Evolutionary conservation across 2,797 vertebrate species (phyloP).

Genomic region (Diplodus sargus): DNA sequence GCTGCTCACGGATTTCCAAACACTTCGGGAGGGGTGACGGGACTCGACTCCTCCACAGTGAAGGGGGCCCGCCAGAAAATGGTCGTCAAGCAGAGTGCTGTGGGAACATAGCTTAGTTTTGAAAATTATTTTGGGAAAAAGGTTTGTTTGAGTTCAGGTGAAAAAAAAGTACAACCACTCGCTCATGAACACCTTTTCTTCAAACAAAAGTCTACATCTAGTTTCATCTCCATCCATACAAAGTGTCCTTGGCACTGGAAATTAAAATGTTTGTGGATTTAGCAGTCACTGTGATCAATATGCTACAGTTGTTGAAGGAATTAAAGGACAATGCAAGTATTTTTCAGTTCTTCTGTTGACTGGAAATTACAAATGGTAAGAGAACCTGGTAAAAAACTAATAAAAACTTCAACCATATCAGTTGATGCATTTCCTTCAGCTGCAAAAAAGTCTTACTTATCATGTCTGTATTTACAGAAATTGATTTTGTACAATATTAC

Average conservation of each 20-base stretch:
- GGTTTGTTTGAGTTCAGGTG: not conserved
- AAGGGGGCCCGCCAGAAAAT: constrained; percentile 90
- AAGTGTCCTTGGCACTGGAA: not conserved
- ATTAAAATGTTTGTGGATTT: constrained; percentile 4
- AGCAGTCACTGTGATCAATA: not conserved
- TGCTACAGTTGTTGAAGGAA: not conserved
- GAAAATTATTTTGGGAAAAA: not conserved
- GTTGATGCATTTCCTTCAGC: constrained; percentile 1
- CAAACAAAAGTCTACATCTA: not conserved
- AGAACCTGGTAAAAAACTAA: not conserved
- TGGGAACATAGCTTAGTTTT: constrained; percentile 62
- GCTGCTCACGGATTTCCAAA: constrained; percentile 93
- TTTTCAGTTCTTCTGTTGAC: not conserved
- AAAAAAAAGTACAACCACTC: not conserved
- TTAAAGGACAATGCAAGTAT: not conserved
- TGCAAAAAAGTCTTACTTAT: constrained; percentile 9
- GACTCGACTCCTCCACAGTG: constrained; percentile 73
- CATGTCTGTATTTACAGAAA: not conserved
- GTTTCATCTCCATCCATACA: not conserved
- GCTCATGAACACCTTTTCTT: not conserved
- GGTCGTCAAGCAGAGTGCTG: constrained; percentile 87
- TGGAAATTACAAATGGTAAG: not conserved
- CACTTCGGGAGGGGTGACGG: constrained; percentile 73
- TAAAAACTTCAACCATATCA: not conserved
- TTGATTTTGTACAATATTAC: not conserved